phyloP scores from a whole-genome alignment of 1,140 invertebrate species.

The Sarcophaga peregrina region DNA sequence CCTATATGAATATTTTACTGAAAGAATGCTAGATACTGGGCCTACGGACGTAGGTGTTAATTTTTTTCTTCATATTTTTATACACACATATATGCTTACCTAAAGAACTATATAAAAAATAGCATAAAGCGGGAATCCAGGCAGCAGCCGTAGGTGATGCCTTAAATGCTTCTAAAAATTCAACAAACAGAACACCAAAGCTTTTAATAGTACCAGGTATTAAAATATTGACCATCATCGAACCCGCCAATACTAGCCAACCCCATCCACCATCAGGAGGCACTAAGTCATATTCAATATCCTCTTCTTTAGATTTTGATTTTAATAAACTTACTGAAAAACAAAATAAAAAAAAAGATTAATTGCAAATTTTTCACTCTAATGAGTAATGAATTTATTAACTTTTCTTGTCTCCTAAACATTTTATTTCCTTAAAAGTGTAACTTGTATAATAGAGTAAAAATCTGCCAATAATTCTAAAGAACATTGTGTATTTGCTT shows the following conservation, averaged over 20 bases:
- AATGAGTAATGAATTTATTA: too few relatives aligned
- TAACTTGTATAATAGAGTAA: too few relatives aligned
- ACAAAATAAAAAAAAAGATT: not conserved
- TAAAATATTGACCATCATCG: slow-evolving; percentile 83
- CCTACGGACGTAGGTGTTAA: slow-evolving; percentile 68
- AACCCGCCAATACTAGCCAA: slow-evolving; percentile 83
- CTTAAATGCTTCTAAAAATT: slow-evolving; percentile 81
- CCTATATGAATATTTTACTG: slow-evolving; percentile 90
- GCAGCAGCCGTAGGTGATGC: slow-evolving; percentile 78
- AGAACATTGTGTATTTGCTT: too few relatives aligned
- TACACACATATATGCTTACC: slow-evolving; percentile 68
- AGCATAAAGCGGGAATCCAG: slow-evolving; percentile 86
- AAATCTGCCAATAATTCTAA: too few relatives aligned
- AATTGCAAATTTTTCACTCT: too few relatives aligned
- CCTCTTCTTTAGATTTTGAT: slow-evolving; percentile 56
- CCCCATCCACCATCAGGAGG: slow-evolving; percentile 82
- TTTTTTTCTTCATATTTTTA: slow-evolving; percentile 52
- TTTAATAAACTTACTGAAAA: slow-evolving; percentile 55
- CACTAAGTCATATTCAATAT: slow-evolving; percentile 68
- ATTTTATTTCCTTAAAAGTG: too few relatives aligned
- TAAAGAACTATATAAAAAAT: slow-evolving; percentile 86
- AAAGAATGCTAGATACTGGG: slow-evolving; percentile 89
- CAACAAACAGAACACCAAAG: slow-evolving; percentile 84
- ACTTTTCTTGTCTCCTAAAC: too few relatives aligned
- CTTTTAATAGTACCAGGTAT: slow-evolving; percentile 88